Evolutionary conservation across 2,113 vertebrate genomes (phyloP).

Genomic region (Oncorhynchus tshawytscha): DNA sequence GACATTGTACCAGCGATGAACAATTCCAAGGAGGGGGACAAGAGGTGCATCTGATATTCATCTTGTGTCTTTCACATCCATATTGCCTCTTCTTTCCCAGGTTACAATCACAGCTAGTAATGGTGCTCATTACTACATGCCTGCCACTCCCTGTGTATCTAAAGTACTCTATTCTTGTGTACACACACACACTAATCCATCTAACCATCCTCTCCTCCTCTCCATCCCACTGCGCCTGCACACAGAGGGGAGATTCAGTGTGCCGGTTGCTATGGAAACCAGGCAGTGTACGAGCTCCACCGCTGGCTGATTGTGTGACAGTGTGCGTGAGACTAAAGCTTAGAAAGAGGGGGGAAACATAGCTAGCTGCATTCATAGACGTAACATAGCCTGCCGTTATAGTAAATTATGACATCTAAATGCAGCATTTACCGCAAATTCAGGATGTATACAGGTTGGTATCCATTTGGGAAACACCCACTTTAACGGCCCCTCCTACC

Average conservation of each 20-base stretch:
- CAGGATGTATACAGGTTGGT: no score
- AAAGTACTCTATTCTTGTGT: background rate
- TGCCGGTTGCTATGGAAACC: slow-evolving; percentile 76
- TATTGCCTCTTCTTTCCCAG: background rate
- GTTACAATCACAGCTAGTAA: background rate
- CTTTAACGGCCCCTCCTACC: no score
- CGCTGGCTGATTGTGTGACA: slow-evolving; percentile 60
- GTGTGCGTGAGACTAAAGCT: slow-evolving; percentile 25
- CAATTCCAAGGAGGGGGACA: background rate
- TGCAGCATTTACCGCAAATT: background rate
- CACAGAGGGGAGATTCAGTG: slow-evolving; percentile 66
- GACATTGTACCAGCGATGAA: background rate
- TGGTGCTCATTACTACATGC: background rate
- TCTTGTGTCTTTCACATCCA: background rate
- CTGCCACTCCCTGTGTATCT: background rate
- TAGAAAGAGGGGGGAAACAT: slow-evolving; percentile 43
- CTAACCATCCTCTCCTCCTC: slow-evolving; percentile 55
- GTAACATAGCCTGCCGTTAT: background rate
- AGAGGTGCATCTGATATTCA: background rate
- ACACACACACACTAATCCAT: slow-evolving; percentile 41
- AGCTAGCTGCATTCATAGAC: slow-evolving; percentile 2
- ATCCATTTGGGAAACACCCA: no score
- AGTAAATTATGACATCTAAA: background rate
- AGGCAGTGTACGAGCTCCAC: slow-evolving; percentile 70
- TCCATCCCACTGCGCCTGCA: slow-evolving; percentile 64